A percentile compares a stretch with the other conserved stretches of the same genome.
These are phyloP conservation scores for Phylloscopus trochilus DNA, from an alignment of 2,113 vertebrate species.

Conservation along the genomic window DNA sequence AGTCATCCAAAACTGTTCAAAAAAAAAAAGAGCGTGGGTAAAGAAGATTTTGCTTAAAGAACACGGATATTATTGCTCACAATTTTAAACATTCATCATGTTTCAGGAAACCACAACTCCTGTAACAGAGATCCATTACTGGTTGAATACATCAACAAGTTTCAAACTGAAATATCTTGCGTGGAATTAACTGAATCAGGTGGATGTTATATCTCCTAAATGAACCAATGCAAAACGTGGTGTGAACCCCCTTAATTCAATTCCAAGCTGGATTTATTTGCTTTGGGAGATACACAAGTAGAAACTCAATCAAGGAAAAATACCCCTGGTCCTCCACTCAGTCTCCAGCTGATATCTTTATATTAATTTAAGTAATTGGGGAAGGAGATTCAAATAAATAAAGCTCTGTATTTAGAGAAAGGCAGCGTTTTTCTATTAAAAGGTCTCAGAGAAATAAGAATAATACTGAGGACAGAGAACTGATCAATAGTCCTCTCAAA, in stretches of 20 bases:
- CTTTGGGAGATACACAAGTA: neutral
- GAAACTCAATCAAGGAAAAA: neutral
- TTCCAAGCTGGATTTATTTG: neutral
- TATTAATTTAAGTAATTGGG: neutral
- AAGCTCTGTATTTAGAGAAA: neutral
- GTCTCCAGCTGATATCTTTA: neutral
- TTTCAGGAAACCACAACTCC: neutral
- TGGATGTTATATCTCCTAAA: neutral
- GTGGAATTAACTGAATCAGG: neutral
- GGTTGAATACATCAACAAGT: neutral
- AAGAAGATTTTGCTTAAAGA: neutral
- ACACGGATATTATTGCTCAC: neutral
- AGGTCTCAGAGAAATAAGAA: neutral
- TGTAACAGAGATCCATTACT: fast-evolving
- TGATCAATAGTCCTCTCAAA: neutral
- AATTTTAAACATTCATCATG: neutral
- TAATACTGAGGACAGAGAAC: neutral
- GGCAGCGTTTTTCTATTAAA: neutral
- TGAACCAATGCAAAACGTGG: neutral
- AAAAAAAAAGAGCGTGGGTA: neutral
- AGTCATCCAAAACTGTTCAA: neutral
- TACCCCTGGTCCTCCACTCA: neutral
- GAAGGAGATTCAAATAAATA: neutral
- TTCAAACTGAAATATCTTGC: neutral
- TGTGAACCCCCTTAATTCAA: neutral